Conservation (phyloP, 2,113 vertebrate genomes). For the Pelobates fuscus region DNA sequence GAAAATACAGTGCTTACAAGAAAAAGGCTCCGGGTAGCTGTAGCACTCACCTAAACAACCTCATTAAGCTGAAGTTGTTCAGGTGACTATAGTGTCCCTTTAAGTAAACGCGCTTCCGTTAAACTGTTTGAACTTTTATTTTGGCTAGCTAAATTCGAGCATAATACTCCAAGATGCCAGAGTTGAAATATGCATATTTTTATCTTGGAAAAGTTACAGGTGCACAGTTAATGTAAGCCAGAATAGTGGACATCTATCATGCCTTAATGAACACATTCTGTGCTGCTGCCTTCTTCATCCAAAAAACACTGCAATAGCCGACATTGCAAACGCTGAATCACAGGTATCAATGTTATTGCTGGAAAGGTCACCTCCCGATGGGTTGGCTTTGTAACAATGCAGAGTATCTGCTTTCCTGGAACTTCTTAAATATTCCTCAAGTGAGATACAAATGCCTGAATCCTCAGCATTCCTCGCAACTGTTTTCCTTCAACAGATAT, state of each 20-base stretch:
- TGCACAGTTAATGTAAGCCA: slow-evolving; percentile 1
- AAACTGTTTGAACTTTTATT: too few species aligned
- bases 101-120: too few species aligned
- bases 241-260: slow-evolving; percentile 10
- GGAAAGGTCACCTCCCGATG: slow-evolving; percentile 35
- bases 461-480: slow-evolving; percentile 72
- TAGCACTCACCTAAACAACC: too few species aligned
- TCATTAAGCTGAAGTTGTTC: too few species aligned
- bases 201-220: slow-evolving; percentile 1
- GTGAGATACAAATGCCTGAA: slow-evolving; percentile 77
- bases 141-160: neutral
- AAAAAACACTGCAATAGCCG: slow-evolving; percentile 15
- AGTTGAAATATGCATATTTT: neutral
- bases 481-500: slow-evolving; percentile 68
- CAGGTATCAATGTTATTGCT: slow-evolving; percentile 49
- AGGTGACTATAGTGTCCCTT: too few species aligned
- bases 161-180: neutral
- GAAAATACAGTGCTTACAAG: too few species aligned
- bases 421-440: slow-evolving; percentile 72
- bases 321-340: slow-evolving; percentile 45
- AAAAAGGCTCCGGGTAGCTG: too few species aligned
- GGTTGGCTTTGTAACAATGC: slow-evolving; percentile 71
- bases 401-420: slow-evolving; percentile 72
- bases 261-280: slow-evolving; percentile 23
- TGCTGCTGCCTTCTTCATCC: slow-evolving; percentile 18